Evolutionary conservation across 2,797 vertebrate genomes (phyloP).

Genomic region (Acanthurus tractus): DNA sequence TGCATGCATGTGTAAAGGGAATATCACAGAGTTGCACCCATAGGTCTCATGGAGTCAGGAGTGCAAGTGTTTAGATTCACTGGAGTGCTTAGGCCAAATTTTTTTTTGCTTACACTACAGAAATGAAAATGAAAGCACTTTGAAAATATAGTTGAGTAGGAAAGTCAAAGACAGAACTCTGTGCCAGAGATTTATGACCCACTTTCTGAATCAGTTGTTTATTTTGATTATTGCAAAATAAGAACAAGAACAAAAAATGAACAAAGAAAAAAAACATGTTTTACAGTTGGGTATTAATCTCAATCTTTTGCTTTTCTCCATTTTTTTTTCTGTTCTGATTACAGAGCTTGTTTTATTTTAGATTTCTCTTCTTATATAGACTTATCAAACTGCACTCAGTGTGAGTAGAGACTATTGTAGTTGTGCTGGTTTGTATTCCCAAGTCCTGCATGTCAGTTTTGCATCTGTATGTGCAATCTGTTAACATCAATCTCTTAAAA

Average conservation of each 20-base stretch:
- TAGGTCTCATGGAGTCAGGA: constrained; percentile 54
- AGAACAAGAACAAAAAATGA: neutral
- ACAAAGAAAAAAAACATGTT: neutral
- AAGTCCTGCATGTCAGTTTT: constrained; percentile 20
- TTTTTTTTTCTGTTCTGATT: neutral
- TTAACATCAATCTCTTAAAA: constrained; percentile 37
- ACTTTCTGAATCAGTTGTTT: constrained; percentile 16
- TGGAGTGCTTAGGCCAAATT: constrained; percentile 20
- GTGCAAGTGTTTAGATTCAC: constrained; percentile 52
- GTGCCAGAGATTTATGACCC: constrained; percentile 6
- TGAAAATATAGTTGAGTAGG: constrained; percentile 39
- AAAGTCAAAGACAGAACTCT: constrained; percentile 30
- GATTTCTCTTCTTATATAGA: too few relatives aligned
- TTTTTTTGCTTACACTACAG: constrained; percentile 48
- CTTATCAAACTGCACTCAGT: neutral
- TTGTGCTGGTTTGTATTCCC: neutral
- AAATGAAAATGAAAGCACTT: constrained; percentile 51
- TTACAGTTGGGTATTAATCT: neutral
- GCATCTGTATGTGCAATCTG: constrained; percentile 20
- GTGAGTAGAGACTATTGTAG: constrained; percentile 13
- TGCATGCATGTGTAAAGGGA: constrained; percentile 40
- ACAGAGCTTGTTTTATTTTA: too few relatives aligned
- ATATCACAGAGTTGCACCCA: constrained; percentile 50
- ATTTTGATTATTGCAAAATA: constrained; percentile 18
- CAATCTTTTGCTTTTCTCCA: neutral